Evolutionary conservation across 2,797 vertebrate genomes (phyloP).

Genomic region (Anguilla anguilla): DNA sequence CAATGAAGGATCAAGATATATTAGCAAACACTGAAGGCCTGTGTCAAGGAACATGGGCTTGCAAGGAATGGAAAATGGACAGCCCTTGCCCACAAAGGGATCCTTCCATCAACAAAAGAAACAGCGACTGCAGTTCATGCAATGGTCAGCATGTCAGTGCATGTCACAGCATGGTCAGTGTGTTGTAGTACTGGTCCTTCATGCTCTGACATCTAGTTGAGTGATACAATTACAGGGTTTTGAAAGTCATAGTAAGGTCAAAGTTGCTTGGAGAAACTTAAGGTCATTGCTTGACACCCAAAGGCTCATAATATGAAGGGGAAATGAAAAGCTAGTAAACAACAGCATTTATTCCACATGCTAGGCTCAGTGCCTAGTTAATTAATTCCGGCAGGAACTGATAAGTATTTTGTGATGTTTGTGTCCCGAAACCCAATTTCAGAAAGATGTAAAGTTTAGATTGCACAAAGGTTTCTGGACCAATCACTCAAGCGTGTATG

Average conservation of each 20-base stretch:
- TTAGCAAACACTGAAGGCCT: not conserved
- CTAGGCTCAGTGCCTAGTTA: not conserved
- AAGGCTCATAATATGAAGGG: not conserved
- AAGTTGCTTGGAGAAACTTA: not conserved
- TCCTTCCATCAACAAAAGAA: not conserved
- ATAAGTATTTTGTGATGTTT: not conserved
- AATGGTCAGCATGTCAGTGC: not conserved
- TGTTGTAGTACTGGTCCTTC: not conserved
- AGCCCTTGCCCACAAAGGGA: not conserved
- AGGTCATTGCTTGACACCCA: not conserved
- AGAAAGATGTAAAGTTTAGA: not conserved
- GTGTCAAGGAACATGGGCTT: not conserved
- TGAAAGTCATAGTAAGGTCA: not conserved
- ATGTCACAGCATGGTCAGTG: no score
- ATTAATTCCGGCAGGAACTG: not conserved
- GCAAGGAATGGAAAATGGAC: not conserved
- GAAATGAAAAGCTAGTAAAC: not conserved
- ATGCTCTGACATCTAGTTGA: not conserved
- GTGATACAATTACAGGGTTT: not conserved
- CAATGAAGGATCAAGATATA: not conserved
- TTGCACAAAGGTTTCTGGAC: not conserved
- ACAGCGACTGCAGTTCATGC: not conserved
- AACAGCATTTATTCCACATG: not conserved
- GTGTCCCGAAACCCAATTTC: not conserved
- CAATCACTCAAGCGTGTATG: not conserved